Base-by-base conservation (phyloP, 2,888 invertebrate genomes). In the Mantis religiosa region DNA sequence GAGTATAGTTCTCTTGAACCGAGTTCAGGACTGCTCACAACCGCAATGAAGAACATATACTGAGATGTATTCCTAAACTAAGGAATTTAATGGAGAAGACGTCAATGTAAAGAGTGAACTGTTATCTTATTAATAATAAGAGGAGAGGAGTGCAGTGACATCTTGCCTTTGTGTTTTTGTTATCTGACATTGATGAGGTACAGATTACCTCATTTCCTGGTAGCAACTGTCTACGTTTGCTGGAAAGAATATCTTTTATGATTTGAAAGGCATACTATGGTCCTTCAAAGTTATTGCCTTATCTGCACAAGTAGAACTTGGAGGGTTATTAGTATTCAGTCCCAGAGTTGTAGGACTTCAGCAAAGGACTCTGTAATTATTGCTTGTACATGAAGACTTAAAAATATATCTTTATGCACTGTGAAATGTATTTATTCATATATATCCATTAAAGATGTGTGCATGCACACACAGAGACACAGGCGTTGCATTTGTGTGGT, bases 381-480 rank as follows among this genome's bases (percentile, higher is more conserved):
- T 95, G 95, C 96, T 96, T 96, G 95, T 95, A 96, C 95, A 95
- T 95, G 95, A 95, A 95, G 95, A 95, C 95, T 95, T 95, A 95
- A 95, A 41, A 95, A 95, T 94, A 95, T 95, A 95, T 95, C 95
- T 95, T 95, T 95, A 96, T 95, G 95, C 96, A 96, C 95, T 95
- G 95, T 95, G 94, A 90, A 71, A 71, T 71, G 15, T 71, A 6
- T 71, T 71, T 71, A 71, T 71, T 71, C 20, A 20, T 20, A 25
- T 71, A 20, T 41, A 12, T 1, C 41, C 41, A 41, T 41, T 12
- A 41, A 41, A 41, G 12, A 9, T 12, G 12, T 12, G 12, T 12
- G 9, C 41, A 12, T 12, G 41, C 41, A 41, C 41, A 7, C 6
- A 7, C 8, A 34, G 6, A 34, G 6, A 34, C 8, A 34, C n/a